Percentiles rank a stretch among this genome's conserved stretches.
Conservation (phyloP, 2,888 invertebrate species). For the Xylota sylvarum region DNA sequence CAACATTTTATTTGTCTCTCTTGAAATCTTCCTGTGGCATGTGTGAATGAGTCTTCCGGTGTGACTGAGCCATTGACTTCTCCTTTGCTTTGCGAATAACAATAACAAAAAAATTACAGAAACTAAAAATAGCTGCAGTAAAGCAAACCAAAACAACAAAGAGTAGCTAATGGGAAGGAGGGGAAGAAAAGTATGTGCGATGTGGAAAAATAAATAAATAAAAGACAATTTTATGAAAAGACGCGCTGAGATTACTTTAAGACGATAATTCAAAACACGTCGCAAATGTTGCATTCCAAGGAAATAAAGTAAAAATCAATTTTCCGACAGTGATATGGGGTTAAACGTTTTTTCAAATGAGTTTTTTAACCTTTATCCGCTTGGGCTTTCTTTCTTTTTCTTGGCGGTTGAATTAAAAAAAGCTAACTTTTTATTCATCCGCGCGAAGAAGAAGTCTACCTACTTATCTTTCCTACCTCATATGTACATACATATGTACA, state of each 20-base stretch:
- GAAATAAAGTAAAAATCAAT: neutral
- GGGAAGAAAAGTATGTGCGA: constrained; percentile 17
- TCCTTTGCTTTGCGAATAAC: constrained; percentile 28
- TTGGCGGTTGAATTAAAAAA: too few species aligned
- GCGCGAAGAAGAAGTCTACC: too few species aligned
- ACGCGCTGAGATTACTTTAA: neutral
- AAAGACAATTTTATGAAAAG: neutral
- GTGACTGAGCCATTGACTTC: constrained; percentile 59
- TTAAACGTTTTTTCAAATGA: too few species aligned
- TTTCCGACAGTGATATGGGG: too few species aligned
- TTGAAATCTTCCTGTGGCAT: constrained; percentile 31
- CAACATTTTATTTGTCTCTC: neutral
- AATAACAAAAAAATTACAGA: constrained; percentile 58
- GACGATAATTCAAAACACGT: neutral
- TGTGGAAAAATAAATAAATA: constrained; percentile 18
- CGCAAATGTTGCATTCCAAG: neutral
- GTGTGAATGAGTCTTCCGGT: constrained; percentile 59
- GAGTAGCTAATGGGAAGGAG: neutral
- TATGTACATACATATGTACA: too few species aligned
- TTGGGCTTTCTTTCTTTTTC: too few species aligned
- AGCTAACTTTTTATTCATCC: too few species aligned
- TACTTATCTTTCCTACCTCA: too few species aligned
- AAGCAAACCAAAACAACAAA: neutral
- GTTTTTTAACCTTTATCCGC: too few species aligned
- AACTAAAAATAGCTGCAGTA: constrained; percentile 48